Conservation (phyloP, 1,140 invertebrate genomes). For the Drosophila virilis region DNA sequence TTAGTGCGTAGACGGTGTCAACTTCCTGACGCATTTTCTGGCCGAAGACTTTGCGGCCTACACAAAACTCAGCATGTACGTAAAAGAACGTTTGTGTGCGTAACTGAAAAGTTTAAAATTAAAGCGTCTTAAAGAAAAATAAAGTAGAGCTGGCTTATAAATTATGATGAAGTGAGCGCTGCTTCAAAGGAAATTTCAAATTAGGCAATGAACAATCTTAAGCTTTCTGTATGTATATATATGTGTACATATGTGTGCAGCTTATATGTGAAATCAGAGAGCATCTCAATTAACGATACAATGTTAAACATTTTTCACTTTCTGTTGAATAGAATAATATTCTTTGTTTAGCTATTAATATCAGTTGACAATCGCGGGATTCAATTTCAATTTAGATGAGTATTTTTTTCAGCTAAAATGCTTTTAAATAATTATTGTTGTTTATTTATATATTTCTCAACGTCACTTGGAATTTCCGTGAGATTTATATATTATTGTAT, state of each 20-base stretch:
- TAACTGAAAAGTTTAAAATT: conserved; percentile 39
- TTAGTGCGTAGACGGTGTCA: conserved; percentile 33
- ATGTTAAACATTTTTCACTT: background rate
- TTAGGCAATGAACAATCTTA: conserved; percentile 23
- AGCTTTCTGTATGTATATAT: background rate
- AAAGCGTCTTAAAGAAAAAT: conserved; percentile 21
- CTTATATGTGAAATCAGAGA: background rate
- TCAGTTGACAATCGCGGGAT: no score
- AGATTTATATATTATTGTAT: no score
- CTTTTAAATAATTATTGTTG: no score
- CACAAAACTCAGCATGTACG: background rate
- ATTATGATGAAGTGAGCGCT: conserved; percentile 53
- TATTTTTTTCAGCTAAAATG: no score
- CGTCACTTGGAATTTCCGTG: no score
- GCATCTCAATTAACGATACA: background rate
- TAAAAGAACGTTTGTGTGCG: background rate
- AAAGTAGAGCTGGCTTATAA: conserved; percentile 48
- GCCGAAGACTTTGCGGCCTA: conserved; percentile 12
- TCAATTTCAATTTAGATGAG: no score
- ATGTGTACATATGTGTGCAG: background rate
- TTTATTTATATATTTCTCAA: no score
- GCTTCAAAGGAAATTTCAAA: conserved; percentile 62
- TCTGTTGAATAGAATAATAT: background rate
- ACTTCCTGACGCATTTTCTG: conserved; percentile 40
- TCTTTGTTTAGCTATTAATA: no score